Evolutionary conservation across 2,113 vertebrate species (phyloP), one percentile per base, ranked within the genome.

Genomic region (Xenopus laevis): DNA sequence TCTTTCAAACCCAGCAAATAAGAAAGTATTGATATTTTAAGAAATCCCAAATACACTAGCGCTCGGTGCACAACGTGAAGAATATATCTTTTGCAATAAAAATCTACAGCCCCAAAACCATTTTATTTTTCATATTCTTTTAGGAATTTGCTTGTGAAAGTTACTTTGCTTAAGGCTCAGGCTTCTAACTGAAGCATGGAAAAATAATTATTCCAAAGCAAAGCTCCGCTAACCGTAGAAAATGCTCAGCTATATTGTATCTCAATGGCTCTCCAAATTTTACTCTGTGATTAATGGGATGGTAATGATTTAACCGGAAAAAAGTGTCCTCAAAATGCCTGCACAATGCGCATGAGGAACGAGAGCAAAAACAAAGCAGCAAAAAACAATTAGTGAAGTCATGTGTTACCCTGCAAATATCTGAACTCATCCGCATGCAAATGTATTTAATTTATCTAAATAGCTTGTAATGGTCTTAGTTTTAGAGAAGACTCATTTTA

Each of bases 351-450:
- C 8, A 55, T 55, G 7, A 9, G 7, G 13, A 16, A 16, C 13
- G 2, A n/a, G 53, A 55, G 53, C 15, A 5, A n/a, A n/a, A 55
- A 55, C 16, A 55, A 55, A 7, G 17, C 16, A n/a, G 16, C 44
- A 67, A 18, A 67, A 50, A 50, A 52, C 50, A 47, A 67, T 47
- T 47, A 67, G 65, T 67, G 44, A 50, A 67, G 18, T 50, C 44
- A 52, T 67, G 13, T 67, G 65, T 67, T 50, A 10, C n/a, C 13
- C 20, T 67, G 20, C 46, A 45, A 65, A 44, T 65, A 20, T 21
- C 11, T 27, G 18, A 55, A 55, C 4, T 27, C 23, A 27, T 27
- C 23, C 23, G 4, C 23, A 4, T 27, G 23, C 23, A 27, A 27
- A 27, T 27, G 23, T 27, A 27, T 27, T 27, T 27, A 50, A 40